Evolutionary conservation across 2,797 vertebrate species (phyloP).

Genomic region (Enteromius argenteus): DNA sequence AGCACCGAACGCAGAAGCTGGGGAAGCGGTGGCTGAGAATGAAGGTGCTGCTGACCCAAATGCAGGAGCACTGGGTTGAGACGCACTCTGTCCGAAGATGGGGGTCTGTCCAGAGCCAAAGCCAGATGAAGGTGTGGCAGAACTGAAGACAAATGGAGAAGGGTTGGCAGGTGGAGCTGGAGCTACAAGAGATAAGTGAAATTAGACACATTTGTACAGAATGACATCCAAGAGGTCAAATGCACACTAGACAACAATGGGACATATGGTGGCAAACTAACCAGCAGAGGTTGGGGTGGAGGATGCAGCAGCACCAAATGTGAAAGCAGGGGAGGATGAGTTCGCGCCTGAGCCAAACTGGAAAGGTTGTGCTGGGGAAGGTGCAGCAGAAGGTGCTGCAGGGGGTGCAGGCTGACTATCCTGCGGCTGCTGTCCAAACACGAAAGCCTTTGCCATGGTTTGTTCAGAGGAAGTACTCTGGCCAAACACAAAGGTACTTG

Average conservation of each 20-base stretch:
- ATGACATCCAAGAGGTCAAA: background rate
- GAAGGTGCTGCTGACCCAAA: slow-evolving; percentile 84
- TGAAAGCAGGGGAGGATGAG: slow-evolving; percentile 79
- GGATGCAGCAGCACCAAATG: slow-evolving; percentile 82
- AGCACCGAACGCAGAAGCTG: slow-evolving; percentile 85
- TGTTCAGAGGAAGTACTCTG: slow-evolving; percentile 82
- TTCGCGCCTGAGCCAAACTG: slow-evolving; percentile 82
- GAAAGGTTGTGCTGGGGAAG: slow-evolving; percentile 78
- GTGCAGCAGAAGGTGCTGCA: slow-evolving; percentile 71
- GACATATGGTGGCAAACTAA: slow-evolving; percentile 64
- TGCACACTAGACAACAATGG: background rate
- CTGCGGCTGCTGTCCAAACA: slow-evolving; percentile 87
- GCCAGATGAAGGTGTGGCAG: slow-evolving; percentile 73
- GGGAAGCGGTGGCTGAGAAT: slow-evolving; percentile 80
- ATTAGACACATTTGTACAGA: background rate
- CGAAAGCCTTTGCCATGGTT: slow-evolving; percentile 81
- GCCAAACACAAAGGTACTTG: slow-evolving; percentile 86
- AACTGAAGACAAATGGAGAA: slow-evolving; percentile 85
- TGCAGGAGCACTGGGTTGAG: slow-evolving; percentile 75
- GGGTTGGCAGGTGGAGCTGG: slow-evolving; percentile 74
- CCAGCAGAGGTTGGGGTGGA: slow-evolving; percentile 85
- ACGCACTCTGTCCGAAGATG: slow-evolving; percentile 82
- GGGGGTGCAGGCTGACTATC: slow-evolving; percentile 80
- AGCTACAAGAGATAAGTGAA: slow-evolving; percentile 32
- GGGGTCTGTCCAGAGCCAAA: slow-evolving; percentile 85